These are phyloP conservation scores for Tetrao urogallus DNA, from an alignment of 2,113 vertebrate genomes.

Conservation along the genomic window DNA sequence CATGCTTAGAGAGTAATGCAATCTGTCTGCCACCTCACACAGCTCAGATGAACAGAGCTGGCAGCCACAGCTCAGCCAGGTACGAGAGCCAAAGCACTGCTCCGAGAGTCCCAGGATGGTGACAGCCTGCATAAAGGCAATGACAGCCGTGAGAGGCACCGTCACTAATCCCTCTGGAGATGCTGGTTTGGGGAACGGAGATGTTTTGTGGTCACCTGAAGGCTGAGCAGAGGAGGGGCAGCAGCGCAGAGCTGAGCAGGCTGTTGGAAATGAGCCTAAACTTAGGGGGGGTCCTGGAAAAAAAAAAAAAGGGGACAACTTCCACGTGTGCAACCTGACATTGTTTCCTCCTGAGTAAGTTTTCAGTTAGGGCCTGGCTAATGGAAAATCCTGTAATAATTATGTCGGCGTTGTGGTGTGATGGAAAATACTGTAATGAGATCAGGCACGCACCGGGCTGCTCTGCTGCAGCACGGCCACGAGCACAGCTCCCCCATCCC, in stretches of 20 bases:
- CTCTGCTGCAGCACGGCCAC: accelerated
- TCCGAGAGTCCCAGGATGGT: accelerated
- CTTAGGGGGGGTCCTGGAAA: accelerated
- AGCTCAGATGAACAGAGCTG: not conserved
- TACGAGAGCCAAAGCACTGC: not conserved
- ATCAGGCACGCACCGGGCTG: not conserved
- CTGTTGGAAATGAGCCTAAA: not conserved
- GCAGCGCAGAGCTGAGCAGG: accelerated
- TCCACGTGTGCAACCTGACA: not conserved
- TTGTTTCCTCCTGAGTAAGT: not conserved
- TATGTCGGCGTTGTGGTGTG: not conserved
- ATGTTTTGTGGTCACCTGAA: not conserved
- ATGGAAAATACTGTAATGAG: conserved; percentile 37
- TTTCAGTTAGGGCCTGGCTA: conserved; percentile 36
- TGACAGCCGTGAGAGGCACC: accelerated
- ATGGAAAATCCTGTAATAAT: conserved; percentile 27
- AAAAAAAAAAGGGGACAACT: not conserved
- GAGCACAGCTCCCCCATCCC: accelerated
- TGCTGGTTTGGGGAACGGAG: not conserved
- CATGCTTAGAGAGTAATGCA: not conserved
- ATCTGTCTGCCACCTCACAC: not conserved
- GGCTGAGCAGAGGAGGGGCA: not conserved
- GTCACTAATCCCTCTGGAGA: not conserved
- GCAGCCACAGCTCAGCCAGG: conserved; percentile 19
- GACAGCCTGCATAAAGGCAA: not conserved